A percentile compares a stretch with the other conserved stretches of the same genome.
These are phyloP conservation scores for Forbesichthys papilliferus DNA, from an alignment of 2,113 vertebrate genomes.

Conservation along the genomic window DNA sequence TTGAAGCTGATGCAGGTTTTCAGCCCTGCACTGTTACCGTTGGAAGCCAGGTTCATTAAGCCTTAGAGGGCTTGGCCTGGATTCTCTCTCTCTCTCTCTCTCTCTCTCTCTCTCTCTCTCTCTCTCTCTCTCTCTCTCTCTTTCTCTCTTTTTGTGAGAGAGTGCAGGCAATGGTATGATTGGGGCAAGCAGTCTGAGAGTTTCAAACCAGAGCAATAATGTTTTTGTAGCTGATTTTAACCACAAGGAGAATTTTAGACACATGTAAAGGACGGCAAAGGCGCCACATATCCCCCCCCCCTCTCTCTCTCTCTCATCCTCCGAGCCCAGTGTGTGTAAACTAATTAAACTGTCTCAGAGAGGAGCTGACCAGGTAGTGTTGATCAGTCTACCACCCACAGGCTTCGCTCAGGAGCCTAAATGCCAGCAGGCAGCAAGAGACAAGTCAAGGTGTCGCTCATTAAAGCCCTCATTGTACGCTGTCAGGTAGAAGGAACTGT, in stretches of 20 bases:
- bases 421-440: not conserved
- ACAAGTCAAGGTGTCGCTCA: not conserved
- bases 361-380: not conserved
- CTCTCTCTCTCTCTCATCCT: not conserved
- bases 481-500: not conserved
- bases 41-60: too few species aligned
- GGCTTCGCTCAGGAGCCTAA: not conserved
- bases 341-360: slow-evolving; percentile 21
- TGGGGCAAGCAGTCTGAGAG: too few species aligned
- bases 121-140: slow-evolving; percentile 1
- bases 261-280: not conserved
- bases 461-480: slow-evolving; percentile 11
- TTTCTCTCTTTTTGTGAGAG: not conserved
- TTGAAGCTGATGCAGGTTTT: too few species aligned
- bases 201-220: too few species aligned
- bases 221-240: too few species aligned
- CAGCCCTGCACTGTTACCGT: too few species aligned
- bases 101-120: not conserved
- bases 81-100: not conserved
- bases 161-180: too few species aligned
- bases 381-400: slow-evolving; percentile 13
- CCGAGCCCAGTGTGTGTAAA: slow-evolving; percentile 3
- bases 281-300: not conserved
- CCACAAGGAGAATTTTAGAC: too few species aligned
- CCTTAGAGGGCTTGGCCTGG: too few species aligned